Percentiles rank a stretch among this genome's conserved stretches.
Evolutionary conservation across 92 coral and sea anemone genomes (phyloP).

Genomic region (Umimayanthus kanabou): DNA sequence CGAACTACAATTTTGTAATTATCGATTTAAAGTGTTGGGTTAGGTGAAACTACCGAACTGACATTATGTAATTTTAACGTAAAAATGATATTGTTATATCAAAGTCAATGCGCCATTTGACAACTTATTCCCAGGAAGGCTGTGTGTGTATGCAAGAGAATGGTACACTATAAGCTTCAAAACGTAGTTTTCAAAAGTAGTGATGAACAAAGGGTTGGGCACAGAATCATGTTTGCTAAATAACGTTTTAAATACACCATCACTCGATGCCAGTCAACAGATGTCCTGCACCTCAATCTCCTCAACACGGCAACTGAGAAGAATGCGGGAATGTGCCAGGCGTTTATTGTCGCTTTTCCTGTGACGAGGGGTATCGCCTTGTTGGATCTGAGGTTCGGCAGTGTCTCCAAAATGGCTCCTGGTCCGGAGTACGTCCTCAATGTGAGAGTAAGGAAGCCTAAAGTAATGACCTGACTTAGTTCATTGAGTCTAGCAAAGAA

Average conservation of each 20-base stretch:
- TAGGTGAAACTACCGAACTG: too few relatives aligned
- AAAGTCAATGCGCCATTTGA: too few relatives aligned
- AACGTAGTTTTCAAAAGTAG: too few relatives aligned
- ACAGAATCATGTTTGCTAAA: background rate
- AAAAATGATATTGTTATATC: too few relatives aligned
- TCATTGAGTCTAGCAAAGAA: too few relatives aligned
- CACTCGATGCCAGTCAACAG: conserved; percentile 1
- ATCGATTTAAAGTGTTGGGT: too few relatives aligned
- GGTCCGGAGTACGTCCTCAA: conserved; percentile 22
- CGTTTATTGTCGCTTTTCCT: conserved; percentile 12
- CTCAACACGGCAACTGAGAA: conserved; percentile 13
- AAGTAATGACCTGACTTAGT: too few relatives aligned
- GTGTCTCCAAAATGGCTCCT: conserved; percentile 36
- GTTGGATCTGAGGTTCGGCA: conserved; percentile 22
- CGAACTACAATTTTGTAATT: too few relatives aligned
- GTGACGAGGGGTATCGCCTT: conserved; percentile 10
- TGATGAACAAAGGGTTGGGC: background rate
- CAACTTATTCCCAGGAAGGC: too few relatives aligned
- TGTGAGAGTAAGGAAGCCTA: conserved; percentile 26
- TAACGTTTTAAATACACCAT: background rate
- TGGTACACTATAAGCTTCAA: too few relatives aligned
- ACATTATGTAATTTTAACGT: too few relatives aligned
- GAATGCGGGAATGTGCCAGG: conserved; percentile 29
- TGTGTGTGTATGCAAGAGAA: too few relatives aligned
- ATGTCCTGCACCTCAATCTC: conserved; percentile 12